Evolutionary conservation across 2,888 invertebrate species (phyloP), one percentile per base, ranked within the genome.

Genomic region (Drosophila austrosaltans): DNA sequence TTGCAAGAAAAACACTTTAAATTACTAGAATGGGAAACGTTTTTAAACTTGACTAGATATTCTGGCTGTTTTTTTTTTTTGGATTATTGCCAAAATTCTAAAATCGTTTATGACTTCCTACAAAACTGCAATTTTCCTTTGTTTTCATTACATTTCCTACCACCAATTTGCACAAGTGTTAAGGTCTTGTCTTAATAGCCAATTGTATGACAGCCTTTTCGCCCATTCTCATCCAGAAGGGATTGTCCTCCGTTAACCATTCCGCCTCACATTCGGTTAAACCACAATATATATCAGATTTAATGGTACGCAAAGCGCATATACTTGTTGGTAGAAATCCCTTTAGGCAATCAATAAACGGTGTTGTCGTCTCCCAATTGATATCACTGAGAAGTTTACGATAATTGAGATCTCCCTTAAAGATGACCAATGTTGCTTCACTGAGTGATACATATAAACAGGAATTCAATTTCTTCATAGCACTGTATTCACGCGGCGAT

Each of bases 381-480:
- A 94, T 94, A 90, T 99, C 99, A 0, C 96, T 96, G 39, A 98
- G 93, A 63, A 99, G 93, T 93, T 99, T 99, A 48, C 99, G 93
- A 91, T 99, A 99, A 93, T 99, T 99, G 20, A 99, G 93, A 91
- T 99, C 99, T 0, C 99, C 96, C 92, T 99, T 99, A 91, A 98
- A 97, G 81, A 99, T 93, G 0, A 96, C 89, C 1, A 96, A 93
- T 70, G 94, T 93, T 0, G 97, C 94, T 76, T 94, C 92, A 4
- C 94, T 93, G 0, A 99, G 92, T 74, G 95, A 94, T 6, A 93
- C 91, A 90, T 98, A 98, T 16, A 99, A 90, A 1, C 94, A 91
- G 3, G 95, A 94, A 65, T 95, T 95, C 3, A 94, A 91, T 5
- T 92, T 91, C 83, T 94, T 93, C 98, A 99, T 98, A 79, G 95